Evolutionary conservation across 2,888 invertebrate genomes (phyloP), one percentile per base, ranked within the genome.

Genomic region (Troilus luridus): DNA sequence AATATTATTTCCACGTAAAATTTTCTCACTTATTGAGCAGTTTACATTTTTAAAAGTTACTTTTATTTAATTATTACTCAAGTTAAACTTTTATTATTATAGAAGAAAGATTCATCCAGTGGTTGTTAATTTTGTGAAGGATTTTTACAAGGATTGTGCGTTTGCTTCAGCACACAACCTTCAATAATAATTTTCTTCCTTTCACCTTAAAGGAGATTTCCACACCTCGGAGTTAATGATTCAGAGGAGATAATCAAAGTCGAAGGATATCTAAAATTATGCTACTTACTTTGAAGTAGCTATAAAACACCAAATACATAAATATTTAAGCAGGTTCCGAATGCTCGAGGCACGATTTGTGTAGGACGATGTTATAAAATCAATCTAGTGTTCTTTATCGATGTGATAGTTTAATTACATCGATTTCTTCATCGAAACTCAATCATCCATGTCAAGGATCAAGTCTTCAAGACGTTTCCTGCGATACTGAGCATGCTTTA

Each of bases 381-480:
- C 12, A 17, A 27, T 24, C 10, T 24, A 12, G 24, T 24, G 9
- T 64, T n/a, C 24, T 10, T 10, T 24, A 64, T 62, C 62, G n/a
- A 11, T 10, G 24, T 64, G 24, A 14, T 5, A 12, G 27, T 14
- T 27, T 67, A 27, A 24, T 27, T 24, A 12, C 5, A 24, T 0
- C 12, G 41, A 41, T 77, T 77, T 77, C 72, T 19, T 77, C 27
- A 77, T 11, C 11, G 27, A 17, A 19, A 77, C 8, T 41, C 27
- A 77, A 77, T 41, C 41, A 72, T 24, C 64, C 64, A 7, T 77
- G 72, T 41, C 72, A 77, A 77, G 72, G 72, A 41, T 77, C 72
- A 60, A 24, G 5, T 10, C n/a, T 41, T 41, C 41, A 41, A 67
- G 24, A 67, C 12, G 24, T 67, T 24, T 24, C 67, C 12, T 67